phyloP scores from a whole-genome alignment of 2,888 invertebrate species.

The Creontiades dilutus region DNA sequence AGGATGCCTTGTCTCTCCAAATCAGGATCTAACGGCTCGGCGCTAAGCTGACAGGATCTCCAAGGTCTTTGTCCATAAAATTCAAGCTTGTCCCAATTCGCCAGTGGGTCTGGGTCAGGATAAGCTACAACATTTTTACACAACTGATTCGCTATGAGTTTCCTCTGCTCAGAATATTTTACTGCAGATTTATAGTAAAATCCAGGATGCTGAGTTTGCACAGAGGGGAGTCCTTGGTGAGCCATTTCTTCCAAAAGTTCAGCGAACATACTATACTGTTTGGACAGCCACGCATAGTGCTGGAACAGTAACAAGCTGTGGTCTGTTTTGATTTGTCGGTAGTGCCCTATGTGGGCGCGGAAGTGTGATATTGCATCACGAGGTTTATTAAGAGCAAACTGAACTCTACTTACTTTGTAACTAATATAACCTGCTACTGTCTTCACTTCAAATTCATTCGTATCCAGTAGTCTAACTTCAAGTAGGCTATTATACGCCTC shows the following conservation, averaged over 20 bases:
- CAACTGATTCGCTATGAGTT: slow-evolving; percentile 87
- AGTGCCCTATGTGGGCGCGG: slow-evolving; percentile 93
- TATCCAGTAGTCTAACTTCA: slow-evolving; percentile 93
- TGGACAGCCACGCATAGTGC: slow-evolving; percentile 96
- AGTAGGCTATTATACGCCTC: slow-evolving; percentile 94
- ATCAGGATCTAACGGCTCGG: slow-evolving; percentile 90
- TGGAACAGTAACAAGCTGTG: slow-evolving; percentile 89
- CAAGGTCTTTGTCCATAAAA: slow-evolving; percentile 97
- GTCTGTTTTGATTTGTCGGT: slow-evolving; percentile 88
- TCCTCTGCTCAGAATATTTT: slow-evolving; percentile 89
- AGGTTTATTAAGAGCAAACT: slow-evolving; percentile 93
- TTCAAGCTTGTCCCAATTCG: slow-evolving; percentile 82
- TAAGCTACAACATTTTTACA: slow-evolving; percentile 80
- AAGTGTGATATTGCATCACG: slow-evolving; percentile 97
- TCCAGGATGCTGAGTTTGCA: slow-evolving; percentile 98
- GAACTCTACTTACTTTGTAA: slow-evolving; percentile 95
- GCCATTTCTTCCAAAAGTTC: slow-evolving; percentile 98
- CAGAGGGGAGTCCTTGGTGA: slow-evolving; percentile 91
- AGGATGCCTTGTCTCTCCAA: slow-evolving; percentile 89
- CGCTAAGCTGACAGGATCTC: slow-evolving; percentile 87
- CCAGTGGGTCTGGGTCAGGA: slow-evolving; percentile 83
- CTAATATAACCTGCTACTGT: slow-evolving; percentile 96
- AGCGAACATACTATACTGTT: slow-evolving; percentile 94
- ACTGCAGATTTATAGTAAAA: slow-evolving; percentile 97
- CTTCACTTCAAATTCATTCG: slow-evolving; percentile 95